Evolutionary conservation across 2,888 invertebrate species (phyloP).

Genomic region (Cheilosia scutellata): DNA sequence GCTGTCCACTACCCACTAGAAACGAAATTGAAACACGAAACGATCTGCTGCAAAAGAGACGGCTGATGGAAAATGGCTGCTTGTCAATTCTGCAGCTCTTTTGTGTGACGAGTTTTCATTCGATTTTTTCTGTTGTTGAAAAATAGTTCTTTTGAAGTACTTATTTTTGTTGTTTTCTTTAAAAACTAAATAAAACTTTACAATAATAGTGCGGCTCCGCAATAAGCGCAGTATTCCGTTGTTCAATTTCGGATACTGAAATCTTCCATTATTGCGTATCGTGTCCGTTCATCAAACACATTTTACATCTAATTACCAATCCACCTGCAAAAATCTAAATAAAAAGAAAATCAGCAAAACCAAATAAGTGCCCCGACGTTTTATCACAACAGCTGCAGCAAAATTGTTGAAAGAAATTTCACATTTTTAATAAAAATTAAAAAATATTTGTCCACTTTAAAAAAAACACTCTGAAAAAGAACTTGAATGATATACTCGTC

Average conservation of each 20-base stretch:
- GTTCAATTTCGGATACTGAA: conserved; percentile 70
- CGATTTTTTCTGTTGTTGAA: conserved; percentile 72
- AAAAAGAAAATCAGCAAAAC: conserved; percentile 16
- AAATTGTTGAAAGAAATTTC: conserved; percentile 35
- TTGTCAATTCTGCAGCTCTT: conserved; percentile 71
- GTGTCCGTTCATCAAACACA: conserved; percentile 52
- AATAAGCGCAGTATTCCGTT: conserved; percentile 62
- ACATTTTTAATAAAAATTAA: conserved; percentile 25
- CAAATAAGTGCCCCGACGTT: conserved; percentile 54
- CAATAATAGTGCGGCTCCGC: conserved; percentile 58
- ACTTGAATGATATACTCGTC: conserved; percentile 54
- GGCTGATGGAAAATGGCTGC: conserved; percentile 61
- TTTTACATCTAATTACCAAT: conserved; percentile 22
- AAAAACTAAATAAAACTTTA: conserved; percentile 43
- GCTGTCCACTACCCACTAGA: neutral
- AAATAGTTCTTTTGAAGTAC: conserved; percentile 71
- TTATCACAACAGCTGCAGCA: conserved; percentile 20
- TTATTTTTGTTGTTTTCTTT: conserved; percentile 65
- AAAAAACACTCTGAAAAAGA: conserved; percentile 52
- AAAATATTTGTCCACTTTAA: conserved; percentile 7
- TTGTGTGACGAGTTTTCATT: conserved; percentile 72
- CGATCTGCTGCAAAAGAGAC: conserved; percentile 41
- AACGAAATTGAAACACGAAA: conserved; percentile 46
- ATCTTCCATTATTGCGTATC: conserved; percentile 74
- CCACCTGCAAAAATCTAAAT: conserved; percentile 6